Conservation (phyloP, 1,140 invertebrate genomes). For the Eriocheir sinensis region DNA sequence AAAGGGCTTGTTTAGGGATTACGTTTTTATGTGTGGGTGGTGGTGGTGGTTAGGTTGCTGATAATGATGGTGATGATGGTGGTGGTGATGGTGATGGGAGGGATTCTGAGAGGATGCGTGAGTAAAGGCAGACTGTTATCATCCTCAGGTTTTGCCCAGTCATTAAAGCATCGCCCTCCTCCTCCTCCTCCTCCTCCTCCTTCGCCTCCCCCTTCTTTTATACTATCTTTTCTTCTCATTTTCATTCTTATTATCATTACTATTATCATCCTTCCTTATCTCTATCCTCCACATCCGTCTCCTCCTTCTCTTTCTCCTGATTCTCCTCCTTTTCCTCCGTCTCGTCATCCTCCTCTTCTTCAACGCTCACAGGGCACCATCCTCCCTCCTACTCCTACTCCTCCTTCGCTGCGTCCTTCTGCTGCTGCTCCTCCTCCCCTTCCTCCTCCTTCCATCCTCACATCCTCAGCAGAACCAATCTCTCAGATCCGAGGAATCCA, state of each 20-base stretch:
- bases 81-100: background rate
- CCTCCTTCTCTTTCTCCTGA: no score
- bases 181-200: background rate
- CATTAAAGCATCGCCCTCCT: background rate
- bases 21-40: no score
- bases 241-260: no score
- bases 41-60: no score
- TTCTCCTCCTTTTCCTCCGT: no score
- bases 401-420: background rate
- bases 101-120: background rate
- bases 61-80: background rate
- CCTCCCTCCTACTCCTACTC: background rate
- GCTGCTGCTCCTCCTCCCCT: background rate
- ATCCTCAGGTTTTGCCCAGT: background rate
- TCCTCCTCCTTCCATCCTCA: background rate
- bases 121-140: background rate
- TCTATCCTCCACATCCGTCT: no score
- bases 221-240: no score
- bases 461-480: conserved; percentile 22
- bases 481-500: conserved; percentile 22
- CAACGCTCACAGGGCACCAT: no score
- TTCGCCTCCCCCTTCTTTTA: no score
- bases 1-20: no score
- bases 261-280: no score
- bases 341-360: no score